Base-by-base conservation (phyloP, 2,113 vertebrate species). In the Cyanoderma ruficeps region DNA sequence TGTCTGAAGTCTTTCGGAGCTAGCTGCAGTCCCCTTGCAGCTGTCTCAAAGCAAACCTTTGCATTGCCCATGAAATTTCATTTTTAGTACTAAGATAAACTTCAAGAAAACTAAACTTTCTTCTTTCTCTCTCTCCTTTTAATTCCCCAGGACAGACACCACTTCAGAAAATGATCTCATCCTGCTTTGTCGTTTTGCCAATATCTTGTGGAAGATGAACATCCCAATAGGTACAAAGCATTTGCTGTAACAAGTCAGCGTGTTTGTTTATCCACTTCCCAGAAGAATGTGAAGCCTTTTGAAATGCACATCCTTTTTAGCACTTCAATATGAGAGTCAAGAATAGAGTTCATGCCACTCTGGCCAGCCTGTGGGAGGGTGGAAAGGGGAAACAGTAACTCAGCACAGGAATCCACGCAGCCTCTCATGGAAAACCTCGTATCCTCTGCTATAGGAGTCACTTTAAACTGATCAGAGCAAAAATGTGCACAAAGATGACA, bases 261-360 rank as follows among this genome's bases (percentile, higher is more conserved):
- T 75, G 82, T 84, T 90, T 94, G 69, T 82, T 88, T 94, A 75
- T 57, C 61, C 17, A 10, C 49, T 35, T 89, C 85, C 94, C 90
- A 74, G 79, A 69, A 84, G 92, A 69, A 80, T 50, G 53, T 19
- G 71, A 92, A 87, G 76, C 44, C 49, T 92, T 95, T 87, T 57
- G 59, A 93, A 96, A 76, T 10, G 8, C 74, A 47, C 28, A 83
- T 84, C 35, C n/a, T 82, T 93, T 76, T 80, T 5, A 2, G 46
- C 11, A 69, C 57, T 82, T 94, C 79, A 83, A 22, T 68, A n/a
- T 25, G 22, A 87, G 47, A 84, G 47, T 61, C 37, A 81, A 56
- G 72, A 84, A 67, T 10, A 31, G 42, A 77, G 68, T 71, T 91
- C 25, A 35, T 30, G 79, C 69, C 57, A n/a, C 67, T 68, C 11